A percentile compares a stretch with the other conserved stretches of the same genome.
Conservation (phyloP, 2,888 invertebrate species). For the Minunthozetes semirufus region DNA sequence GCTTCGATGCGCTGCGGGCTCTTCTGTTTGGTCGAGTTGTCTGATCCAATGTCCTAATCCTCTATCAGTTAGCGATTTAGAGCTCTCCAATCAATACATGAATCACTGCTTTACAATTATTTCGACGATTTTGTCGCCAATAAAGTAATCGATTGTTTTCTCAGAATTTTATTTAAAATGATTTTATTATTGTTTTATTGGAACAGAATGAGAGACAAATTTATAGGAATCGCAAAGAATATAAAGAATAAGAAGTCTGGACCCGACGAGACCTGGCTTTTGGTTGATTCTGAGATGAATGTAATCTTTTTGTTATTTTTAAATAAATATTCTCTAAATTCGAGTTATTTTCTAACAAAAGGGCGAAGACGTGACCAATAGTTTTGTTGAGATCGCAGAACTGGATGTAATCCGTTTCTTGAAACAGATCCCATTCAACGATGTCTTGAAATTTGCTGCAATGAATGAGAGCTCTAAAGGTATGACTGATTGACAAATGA, state of each 20-base stretch:
- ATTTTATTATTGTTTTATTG: not conserved
- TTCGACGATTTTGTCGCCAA: conserved; percentile 37
- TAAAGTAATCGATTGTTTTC: conserved; percentile 13
- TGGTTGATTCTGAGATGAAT: conserved; percentile 1
- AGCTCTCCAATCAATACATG: conserved; percentile 26
- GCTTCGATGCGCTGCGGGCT: conserved; percentile 37
- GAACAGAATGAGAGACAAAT: conserved; percentile 23
- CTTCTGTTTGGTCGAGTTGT: conserved; percentile 19
- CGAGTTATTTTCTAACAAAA: no score
- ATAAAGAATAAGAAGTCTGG: not conserved
- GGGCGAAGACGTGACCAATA: conserved; percentile 40
- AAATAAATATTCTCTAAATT: conserved; percentile 37
- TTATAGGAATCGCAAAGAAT: conserved; percentile 25
- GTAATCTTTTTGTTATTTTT: not conserved
- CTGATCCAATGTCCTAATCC: conserved; percentile 37
- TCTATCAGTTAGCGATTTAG: conserved; percentile 18
- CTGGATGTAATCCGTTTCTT: conserved; percentile 37
- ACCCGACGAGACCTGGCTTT: conserved; percentile 3
- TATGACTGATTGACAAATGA: not conserved
- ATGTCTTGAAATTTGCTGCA: conserved; percentile 36
- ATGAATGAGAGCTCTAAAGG: conserved; percentile 3
- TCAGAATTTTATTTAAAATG: not conserved
- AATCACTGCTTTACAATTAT: conserved; percentile 36
- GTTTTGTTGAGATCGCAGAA: conserved; percentile 33
- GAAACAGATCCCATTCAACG: conserved; percentile 37